Conservation (phyloP, 2,113 vertebrate genomes). For the Mobula hypostoma region DNA sequence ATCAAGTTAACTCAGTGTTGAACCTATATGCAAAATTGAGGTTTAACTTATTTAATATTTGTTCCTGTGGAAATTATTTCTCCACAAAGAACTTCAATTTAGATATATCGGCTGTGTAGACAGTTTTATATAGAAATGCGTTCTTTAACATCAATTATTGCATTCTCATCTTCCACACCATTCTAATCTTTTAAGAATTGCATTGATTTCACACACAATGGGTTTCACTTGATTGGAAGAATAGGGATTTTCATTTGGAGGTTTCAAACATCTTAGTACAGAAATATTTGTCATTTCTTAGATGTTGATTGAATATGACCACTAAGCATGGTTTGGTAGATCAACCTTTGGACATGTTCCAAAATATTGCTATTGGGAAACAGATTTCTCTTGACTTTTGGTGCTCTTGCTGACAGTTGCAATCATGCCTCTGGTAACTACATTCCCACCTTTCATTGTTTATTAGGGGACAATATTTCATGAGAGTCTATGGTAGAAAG, state of each 20-base stretch:
- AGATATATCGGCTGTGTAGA: background rate
- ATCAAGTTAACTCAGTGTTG: background rate
- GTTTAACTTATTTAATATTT: background rate
- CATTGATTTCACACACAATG: background rate
- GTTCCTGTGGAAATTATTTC: background rate
- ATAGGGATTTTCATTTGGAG: background rate
- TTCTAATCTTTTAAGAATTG: background rate
- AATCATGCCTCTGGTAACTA: background rate
- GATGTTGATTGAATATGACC: background rate
- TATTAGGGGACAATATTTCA: background rate
- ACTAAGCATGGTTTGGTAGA: background rate
- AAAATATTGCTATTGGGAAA: background rate
- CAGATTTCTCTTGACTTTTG: background rate
- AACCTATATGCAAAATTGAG: background rate
- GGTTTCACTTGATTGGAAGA: background rate
- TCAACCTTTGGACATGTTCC: too few species aligned
- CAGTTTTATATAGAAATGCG: background rate
- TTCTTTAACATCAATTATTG: background rate
- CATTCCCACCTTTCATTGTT: background rate
- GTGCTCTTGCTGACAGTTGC: background rate
- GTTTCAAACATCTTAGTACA: background rate
- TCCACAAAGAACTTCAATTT: background rate
- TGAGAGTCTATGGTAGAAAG: too few species aligned
- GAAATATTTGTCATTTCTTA: background rate
- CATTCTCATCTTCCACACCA: background rate